phyloP scores from a whole-genome alignment of 2,797 vertebrate genomes.

The Mormyrops boulengeri region DNA sequence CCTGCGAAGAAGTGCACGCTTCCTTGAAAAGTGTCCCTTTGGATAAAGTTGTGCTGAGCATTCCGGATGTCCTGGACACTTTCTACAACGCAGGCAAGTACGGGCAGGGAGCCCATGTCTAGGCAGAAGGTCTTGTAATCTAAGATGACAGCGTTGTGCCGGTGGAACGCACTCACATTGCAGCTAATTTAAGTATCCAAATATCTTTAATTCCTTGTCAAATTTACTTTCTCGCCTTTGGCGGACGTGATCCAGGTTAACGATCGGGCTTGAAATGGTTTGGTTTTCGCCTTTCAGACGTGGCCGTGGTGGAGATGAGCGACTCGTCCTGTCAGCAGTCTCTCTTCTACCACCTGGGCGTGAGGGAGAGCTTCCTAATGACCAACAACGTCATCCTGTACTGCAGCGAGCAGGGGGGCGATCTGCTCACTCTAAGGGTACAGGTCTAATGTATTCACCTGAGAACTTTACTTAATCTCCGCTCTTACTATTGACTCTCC shows the following conservation, averaged over 20 bases:
- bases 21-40: constrained; percentile 59
- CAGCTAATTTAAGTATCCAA: neutral
- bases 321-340: constrained; percentile 76
- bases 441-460: constrained; percentile 5
- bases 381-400: constrained; percentile 83
- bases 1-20: constrained; percentile 63
- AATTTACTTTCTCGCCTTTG: neutral
- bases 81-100: constrained; percentile 88
- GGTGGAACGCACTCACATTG: too few relatives aligned
- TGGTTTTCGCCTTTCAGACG: constrained; percentile 57
- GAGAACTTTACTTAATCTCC: neutral
- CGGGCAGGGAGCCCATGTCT: constrained; percentile 30
- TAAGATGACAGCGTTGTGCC: neutral
- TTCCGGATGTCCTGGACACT: constrained; percentile 63
- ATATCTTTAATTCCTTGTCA: neutral
- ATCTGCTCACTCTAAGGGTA: constrained; percentile 76
- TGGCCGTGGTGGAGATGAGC: constrained; percentile 82
- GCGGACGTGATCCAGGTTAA: neutral
- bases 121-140: neutral
- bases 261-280: neutral
- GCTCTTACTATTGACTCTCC: neutral
- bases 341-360: constrained; percentile 83
- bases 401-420: constrained; percentile 66
- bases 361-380: constrained; percentile 88
- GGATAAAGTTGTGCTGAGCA: constrained; percentile 63